These are phyloP conservation scores for Morone saxatilis DNA, from an alignment of 2,113 vertebrate species.

Conservation along the genomic window DNA sequence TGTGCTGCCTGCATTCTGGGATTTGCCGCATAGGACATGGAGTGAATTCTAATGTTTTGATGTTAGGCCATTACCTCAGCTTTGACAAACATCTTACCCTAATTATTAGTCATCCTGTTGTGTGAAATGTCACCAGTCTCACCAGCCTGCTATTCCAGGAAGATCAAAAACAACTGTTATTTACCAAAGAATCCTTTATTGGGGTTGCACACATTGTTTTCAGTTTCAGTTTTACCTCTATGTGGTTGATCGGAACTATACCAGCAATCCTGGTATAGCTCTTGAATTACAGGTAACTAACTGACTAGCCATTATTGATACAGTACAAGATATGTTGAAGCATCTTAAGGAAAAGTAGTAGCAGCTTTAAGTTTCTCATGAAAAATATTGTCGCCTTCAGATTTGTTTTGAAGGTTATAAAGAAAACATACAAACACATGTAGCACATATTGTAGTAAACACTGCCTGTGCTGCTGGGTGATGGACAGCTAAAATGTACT, in stretches of 20 bases:
- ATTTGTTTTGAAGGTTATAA: neutral
- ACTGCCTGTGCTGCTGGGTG: neutral
- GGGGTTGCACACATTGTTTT: neutral
- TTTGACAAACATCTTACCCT: neutral
- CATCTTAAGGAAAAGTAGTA: neutral
- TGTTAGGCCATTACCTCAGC: conserved; percentile 7
- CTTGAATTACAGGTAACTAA: neutral
- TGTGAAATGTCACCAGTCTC: conserved; percentile 32
- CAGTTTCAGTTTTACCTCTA: neutral
- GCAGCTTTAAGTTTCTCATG: neutral
- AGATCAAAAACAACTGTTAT: conserved; percentile 4
- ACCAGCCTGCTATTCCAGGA: conserved; percentile 22
- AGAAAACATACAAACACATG: neutral
- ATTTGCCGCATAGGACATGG: neutral
- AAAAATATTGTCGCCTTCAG: neutral
- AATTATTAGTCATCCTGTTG: neutral
- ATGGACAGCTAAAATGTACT: neutral
- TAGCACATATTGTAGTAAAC: neutral
- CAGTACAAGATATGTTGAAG: neutral
- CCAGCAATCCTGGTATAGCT: neutral
- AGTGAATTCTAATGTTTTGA: conserved; percentile 18
- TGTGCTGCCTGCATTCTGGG: neutral
- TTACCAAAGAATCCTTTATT: neutral
- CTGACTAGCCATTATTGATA: neutral
- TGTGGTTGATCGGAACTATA: neutral